These are phyloP conservation scores for Tenualosa thibaudeaui DNA, from an alignment of 2,797 vertebrate species.

Conservation along the genomic window DNA sequence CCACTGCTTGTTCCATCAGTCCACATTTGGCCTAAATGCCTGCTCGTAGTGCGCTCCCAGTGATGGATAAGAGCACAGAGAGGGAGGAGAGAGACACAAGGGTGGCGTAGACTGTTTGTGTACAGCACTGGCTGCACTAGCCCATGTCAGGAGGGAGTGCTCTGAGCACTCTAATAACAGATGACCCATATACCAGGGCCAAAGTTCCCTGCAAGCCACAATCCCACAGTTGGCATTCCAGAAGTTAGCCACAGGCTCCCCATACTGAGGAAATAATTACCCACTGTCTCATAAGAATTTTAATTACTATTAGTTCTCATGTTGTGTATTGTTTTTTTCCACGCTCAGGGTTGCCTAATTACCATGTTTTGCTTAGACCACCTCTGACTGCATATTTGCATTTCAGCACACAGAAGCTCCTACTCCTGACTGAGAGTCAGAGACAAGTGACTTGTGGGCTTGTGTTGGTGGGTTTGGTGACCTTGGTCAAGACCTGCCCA, in stretches of 20 bases:
- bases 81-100: not conserved
- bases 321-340: not conserved
- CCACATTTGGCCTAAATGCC: not conserved
- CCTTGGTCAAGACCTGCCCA: not conserved
- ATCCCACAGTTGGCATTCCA: not conserved
- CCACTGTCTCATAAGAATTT: not conserved
- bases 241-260: not conserved
- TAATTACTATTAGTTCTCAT: not conserved
- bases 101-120: conserved; percentile 24
- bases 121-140: not conserved
- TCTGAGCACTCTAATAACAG: conserved; percentile 29
- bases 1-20: not conserved
- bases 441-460: conserved; percentile 16
- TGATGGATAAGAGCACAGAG: not conserved
- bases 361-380: not conserved
- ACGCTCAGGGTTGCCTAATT: conserved; percentile 4
- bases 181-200: conserved; percentile 34
- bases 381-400: conserved; percentile 3
- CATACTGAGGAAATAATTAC: conserved; percentile 9
- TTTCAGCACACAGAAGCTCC: conserved; percentile 4
- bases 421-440: conserved; percentile 23
- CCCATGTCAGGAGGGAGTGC: conserved; percentile 29
- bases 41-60: not conserved
- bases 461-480: not conserved
- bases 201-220: not conserved